Conservation (phyloP, 2,113 vertebrate genomes). For the Cololabis saira region DNA sequence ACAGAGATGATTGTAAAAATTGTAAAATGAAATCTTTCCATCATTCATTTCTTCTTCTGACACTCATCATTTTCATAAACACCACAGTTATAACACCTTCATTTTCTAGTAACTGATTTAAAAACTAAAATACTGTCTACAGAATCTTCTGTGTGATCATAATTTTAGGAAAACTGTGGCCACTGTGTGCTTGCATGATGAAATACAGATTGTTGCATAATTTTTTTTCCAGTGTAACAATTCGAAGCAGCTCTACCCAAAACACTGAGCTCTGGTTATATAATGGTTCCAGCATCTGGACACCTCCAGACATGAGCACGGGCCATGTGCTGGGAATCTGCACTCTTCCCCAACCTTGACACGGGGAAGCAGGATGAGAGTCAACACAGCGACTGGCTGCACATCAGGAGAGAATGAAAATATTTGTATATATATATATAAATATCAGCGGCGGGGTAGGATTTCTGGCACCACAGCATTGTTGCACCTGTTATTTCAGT, state of each 20-base stretch:
- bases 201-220: slow-evolving; percentile 34
- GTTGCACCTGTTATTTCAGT: slow-evolving; percentile 76
- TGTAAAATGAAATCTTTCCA: neutral
- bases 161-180: neutral
- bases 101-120: neutral
- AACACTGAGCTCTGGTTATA: slow-evolving; percentile 32
- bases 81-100: neutral
- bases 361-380: slow-evolving; percentile 48
- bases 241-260: slow-evolving; percentile 26
- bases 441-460: slow-evolving; percentile 68
- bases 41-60: neutral
- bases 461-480: slow-evolving; percentile 81
- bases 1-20: no score
- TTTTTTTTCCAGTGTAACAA: slow-evolving; percentile 40
- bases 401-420: slow-evolving; percentile 64
- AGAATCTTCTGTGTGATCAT: neutral
- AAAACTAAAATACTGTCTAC: slow-evolving; percentile 2
- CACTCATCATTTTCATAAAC: neutral
- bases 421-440: slow-evolving; percentile 80
- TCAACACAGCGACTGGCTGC: slow-evolving; percentile 20
- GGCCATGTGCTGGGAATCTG: slow-evolving; percentile 23
- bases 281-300: slow-evolving; percentile 58
- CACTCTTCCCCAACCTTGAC: slow-evolving; percentile 31
- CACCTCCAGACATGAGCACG: slow-evolving; percentile 38
- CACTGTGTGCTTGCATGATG: slow-evolving; percentile 16